Percentiles rank a stretch among this genome's conserved stretches.
These are phyloP conservation scores for Micropterix aruncella DNA, from an alignment of 2,888 invertebrate genomes.

Conservation along the genomic window DNA sequence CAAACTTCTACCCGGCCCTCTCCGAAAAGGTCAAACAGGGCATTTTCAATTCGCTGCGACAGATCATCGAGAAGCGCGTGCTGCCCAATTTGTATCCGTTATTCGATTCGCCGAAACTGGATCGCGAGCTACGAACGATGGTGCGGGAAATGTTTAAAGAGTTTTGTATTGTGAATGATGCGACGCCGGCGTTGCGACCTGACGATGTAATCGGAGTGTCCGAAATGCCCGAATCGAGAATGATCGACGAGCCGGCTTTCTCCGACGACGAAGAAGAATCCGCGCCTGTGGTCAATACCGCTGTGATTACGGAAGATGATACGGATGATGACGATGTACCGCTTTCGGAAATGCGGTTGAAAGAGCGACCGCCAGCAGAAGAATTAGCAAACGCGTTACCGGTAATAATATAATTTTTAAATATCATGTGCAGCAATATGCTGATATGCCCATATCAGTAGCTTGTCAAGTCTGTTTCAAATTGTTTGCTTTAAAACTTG, in stretches of 20 bases:
- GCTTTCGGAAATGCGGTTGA: slow-evolving; percentile 58
- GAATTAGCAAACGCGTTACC: slow-evolving; percentile 34
- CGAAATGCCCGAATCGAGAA: slow-evolving; percentile 21
- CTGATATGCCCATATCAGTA: too few relatives aligned
- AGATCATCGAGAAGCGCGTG: slow-evolving; percentile 86
- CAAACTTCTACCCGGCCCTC: slow-evolving; percentile 70
- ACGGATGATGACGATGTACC: slow-evolving; percentile 67
- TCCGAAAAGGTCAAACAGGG: slow-evolving; percentile 68
- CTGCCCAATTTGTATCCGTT: slow-evolving; percentile 72
- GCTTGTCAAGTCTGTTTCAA: too few relatives aligned
- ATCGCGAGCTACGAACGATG: slow-evolving; percentile 67
- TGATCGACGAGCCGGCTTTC: slow-evolving; percentile 58
- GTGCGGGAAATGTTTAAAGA: slow-evolving; percentile 86
- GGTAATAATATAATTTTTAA: too few relatives aligned
- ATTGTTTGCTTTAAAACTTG: too few relatives aligned
- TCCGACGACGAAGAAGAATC: slow-evolving; percentile 75
- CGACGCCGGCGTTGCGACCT: slow-evolving; percentile 28
- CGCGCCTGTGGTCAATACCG: slow-evolving; percentile 18
- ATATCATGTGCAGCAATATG: too few relatives aligned
- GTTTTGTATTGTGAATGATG: slow-evolving; percentile 54
- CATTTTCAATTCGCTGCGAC: slow-evolving; percentile 67
- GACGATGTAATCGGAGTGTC: slow-evolving; percentile 28
- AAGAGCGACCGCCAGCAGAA: slow-evolving; percentile 46
- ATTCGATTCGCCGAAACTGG: slow-evolving; percentile 79
- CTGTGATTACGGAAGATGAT: slow-evolving; percentile 37